Evolutionary conservation across 2,797 vertebrate species (phyloP).

Genomic region (Staurois parvus): DNA sequence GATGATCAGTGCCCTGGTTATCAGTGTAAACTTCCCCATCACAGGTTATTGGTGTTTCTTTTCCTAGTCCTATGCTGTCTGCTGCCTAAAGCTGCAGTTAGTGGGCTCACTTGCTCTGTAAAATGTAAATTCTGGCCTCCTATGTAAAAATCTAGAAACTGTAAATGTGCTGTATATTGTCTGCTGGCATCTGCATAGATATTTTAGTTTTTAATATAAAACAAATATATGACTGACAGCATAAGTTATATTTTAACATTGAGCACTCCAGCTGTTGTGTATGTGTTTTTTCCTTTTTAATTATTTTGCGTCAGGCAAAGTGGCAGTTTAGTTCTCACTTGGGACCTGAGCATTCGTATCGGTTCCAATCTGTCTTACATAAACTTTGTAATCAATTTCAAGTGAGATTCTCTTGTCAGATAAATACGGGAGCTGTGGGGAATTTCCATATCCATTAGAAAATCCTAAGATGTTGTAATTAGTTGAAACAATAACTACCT

Average conservation of each 20-base stretch:
- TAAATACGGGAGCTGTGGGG: constrained; percentile 46
- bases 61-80: too few species aligned
- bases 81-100: too few species aligned
- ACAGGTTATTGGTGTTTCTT: too few species aligned
- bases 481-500: constrained; percentile 49
- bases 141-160: neutral
- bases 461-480: constrained; percentile 52
- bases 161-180: neutral
- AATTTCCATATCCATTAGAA: constrained; percentile 58
- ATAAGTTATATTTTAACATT: constrained; percentile 51
- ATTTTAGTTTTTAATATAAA: constrained; percentile 38
- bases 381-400: constrained; percentile 62
- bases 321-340: constrained; percentile 62
- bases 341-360: constrained; percentile 54
- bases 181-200: constrained; percentile 37
- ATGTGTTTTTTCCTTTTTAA: constrained; percentile 51
- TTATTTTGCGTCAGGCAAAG: constrained; percentile 60
- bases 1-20: too few species aligned
- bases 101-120: neutral
- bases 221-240: constrained; percentile 56
- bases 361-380: constrained; percentile 62
- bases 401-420: constrained; percentile 57
- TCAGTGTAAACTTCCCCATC: too few species aligned
- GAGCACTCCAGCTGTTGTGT: constrained; percentile 58
- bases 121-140: neutral